Conservation (phyloP, 2,113 vertebrate genomes). For the Caloenas nicobarica region DNA sequence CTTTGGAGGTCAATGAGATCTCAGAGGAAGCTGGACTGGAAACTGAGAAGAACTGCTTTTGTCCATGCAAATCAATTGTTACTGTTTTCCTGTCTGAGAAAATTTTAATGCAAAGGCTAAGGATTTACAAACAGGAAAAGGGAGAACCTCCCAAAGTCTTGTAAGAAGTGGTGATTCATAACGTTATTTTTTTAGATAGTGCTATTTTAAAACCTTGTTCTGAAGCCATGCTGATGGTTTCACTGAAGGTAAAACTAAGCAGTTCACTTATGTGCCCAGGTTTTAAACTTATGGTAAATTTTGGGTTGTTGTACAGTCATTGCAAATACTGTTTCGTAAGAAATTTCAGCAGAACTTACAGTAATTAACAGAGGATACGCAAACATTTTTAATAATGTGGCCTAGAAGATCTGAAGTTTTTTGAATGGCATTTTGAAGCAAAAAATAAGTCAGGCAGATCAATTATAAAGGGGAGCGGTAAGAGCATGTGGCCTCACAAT, state of each 20-base stretch:
- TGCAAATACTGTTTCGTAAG: not conserved
- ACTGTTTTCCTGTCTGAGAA: not conserved
- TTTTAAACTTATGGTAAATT: not conserved
- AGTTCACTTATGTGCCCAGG: not conserved
- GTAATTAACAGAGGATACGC: not conserved
- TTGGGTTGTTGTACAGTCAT: not conserved
- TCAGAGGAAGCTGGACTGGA: constrained; percentile 35
- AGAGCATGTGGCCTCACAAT: not conserved
- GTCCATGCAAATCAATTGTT: constrained; percentile 3
- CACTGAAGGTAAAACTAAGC: not conserved
- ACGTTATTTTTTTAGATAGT: not conserved
- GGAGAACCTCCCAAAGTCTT: not conserved
- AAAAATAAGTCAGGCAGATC: not conserved
- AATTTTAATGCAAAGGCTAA: not conserved
- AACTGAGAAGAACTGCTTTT: constrained; percentile 8
- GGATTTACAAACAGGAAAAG: constrained; percentile 46
- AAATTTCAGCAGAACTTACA: not conserved
- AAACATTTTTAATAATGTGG: not conserved
- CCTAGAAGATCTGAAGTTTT: not conserved
- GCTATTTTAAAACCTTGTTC: not conserved
- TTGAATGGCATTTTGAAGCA: not conserved
- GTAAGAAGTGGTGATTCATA: not conserved
- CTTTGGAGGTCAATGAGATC: constrained; percentile 22
- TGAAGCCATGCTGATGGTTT: not conserved
- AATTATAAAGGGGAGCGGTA: not conserved